Evolutionary conservation across 2,888 invertebrate genomes (phyloP).

Genomic region (Heteromyza rotundicornis): DNA sequence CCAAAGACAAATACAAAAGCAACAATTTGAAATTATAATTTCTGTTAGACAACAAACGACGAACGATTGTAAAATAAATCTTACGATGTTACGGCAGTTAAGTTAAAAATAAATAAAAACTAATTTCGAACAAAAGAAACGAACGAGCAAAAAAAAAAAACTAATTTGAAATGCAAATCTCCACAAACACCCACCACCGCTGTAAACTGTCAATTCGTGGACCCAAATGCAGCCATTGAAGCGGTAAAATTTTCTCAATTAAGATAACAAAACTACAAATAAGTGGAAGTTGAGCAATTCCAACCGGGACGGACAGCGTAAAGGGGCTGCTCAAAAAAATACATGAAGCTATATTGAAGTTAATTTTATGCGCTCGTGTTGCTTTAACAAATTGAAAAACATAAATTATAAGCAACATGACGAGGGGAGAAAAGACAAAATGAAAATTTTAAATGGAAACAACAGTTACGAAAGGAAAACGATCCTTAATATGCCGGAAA

Average conservation of each 20-base stretch:
- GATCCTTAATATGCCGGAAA: too few relatives aligned
- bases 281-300: neutral
- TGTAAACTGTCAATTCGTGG: neutral
- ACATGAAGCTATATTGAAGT: neutral
- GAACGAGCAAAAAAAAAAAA: neutral
- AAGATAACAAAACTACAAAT: neutral
- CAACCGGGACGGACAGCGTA: neutral
- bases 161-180: slow-evolving; percentile 15
- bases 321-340: neutral
- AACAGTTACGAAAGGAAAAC: too few relatives aligned
- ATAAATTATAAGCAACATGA: neutral
- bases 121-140: neutral
- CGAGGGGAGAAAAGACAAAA: too few relatives aligned
- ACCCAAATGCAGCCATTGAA: neutral
- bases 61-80: neutral
- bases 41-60: neutral
- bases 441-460: too few relatives aligned
- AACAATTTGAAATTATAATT: slow-evolving; percentile 7
- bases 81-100: neutral
- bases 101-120: neutral
- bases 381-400: neutral
- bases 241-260: neutral
- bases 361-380: slow-evolving; percentile 7
- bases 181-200: slow-evolving; percentile 11
- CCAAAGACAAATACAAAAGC: neutral